These are phyloP conservation scores for Eupithecia pulchellata DNA, from an alignment of 2,888 invertebrate genomes.

Conservation along the genomic window DNA sequence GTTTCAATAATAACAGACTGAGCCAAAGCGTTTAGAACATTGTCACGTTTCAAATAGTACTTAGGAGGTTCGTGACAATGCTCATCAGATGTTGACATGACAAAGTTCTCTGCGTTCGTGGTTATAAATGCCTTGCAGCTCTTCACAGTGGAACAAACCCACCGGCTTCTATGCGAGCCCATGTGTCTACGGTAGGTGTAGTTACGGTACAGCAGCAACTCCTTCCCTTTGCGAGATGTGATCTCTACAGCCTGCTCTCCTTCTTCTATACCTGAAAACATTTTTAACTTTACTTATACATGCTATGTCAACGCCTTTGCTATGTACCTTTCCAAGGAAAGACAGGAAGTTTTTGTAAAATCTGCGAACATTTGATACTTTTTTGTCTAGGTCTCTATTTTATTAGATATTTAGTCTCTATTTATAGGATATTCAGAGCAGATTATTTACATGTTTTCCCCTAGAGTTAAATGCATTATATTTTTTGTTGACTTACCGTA, in stretches of 20 bases:
- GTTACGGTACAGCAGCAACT: slow-evolving; percentile 72
- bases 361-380: neutral
- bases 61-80: slow-evolving; percentile 76
- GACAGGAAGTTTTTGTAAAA: neutral
- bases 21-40: slow-evolving; percentile 68
- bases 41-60: slow-evolving; percentile 71
- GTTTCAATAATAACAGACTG: slow-evolving; percentile 60
- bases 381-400: neutral
- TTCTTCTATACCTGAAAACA: neutral
- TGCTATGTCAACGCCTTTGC: neutral
- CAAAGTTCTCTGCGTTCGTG: slow-evolving; percentile 64
- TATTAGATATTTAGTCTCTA: no score
- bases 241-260: slow-evolving; percentile 63
- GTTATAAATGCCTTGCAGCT: slow-evolving; percentile 74
- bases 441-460: neutral
- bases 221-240: slow-evolving; percentile 76
- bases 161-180: slow-evolving; percentile 60
- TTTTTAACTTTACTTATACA: slow-evolving; percentile 45
- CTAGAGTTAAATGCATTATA: neutral
- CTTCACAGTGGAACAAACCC: slow-evolving; percentile 77
- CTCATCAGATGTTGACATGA: slow-evolving; percentile 65
- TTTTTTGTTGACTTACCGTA: neutral
- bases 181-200: slow-evolving; percentile 74
- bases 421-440: neutral
- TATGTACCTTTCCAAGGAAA: neutral